Evolutionary conservation across 2,113 vertebrate genomes (phyloP).

Genomic region (Morphnarchus princeps): DNA sequence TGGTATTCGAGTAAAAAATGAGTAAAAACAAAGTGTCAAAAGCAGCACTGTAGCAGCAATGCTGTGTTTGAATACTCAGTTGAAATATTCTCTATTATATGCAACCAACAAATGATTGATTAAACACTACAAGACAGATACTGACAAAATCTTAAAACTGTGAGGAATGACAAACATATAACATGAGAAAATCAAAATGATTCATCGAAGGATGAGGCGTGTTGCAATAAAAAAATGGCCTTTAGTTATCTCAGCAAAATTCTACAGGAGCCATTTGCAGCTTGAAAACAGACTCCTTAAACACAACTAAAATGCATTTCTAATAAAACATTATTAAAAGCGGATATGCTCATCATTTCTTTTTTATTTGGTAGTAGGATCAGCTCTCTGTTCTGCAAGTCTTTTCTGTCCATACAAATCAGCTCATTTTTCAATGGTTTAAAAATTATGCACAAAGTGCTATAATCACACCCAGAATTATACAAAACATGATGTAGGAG

Average conservation of each 20-base stretch:
- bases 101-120: conserved; percentile 27
- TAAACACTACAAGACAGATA: conserved; percentile 30
- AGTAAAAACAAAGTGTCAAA: background rate
- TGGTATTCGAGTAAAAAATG: background rate
- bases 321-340: conserved; percentile 35
- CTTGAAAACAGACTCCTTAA: background rate
- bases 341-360: background rate
- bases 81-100: background rate
- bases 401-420: background rate
- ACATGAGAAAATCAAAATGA: background rate
- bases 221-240: background rate
- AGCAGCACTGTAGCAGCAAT: background rate
- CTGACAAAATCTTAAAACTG: conserved; percentile 33
- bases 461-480: background rate
- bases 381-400: background rate
- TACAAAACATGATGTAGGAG: background rate
- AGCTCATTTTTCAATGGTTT: background rate
- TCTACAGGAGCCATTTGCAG: background rate
- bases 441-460: background rate
- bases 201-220: background rate
- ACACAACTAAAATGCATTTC: background rate
- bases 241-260: background rate
- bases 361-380: background rate
- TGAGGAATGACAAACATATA: background rate
- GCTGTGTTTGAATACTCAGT: background rate